Percentiles rank a stretch among this genome's conserved stretches.
Conservation (phyloP, 2,797 vertebrate species). For the Threskiornis aethiopicus region DNA sequence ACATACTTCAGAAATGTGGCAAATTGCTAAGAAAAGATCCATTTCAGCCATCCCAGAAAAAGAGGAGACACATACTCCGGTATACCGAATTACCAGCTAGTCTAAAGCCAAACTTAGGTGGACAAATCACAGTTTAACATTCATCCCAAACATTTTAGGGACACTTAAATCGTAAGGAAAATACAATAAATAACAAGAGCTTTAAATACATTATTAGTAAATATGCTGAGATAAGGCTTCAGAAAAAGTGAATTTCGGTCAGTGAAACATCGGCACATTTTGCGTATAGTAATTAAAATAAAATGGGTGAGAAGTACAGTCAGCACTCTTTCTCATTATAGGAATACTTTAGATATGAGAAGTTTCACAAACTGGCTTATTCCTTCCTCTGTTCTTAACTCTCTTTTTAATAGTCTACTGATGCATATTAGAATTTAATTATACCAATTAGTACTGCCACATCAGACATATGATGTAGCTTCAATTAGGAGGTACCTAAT, state of each 20-base stretch:
- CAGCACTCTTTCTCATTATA: background rate
- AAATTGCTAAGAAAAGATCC: background rate
- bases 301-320: background rate
- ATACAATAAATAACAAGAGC: background rate
- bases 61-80: rapidly evolving
- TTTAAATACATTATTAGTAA: background rate
- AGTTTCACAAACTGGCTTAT: conserved; percentile 49
- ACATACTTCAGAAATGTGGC: background rate
- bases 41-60: background rate
- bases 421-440: conserved; percentile 81
- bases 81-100: background rate
- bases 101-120: background rate
- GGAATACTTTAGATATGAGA: background rate
- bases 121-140: background rate
- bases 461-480: conserved; percentile 79
- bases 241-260: background rate
- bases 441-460: conserved; percentile 76
- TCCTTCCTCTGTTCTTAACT: conserved; percentile 53
- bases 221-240: background rate
- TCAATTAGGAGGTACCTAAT: conserved; percentile 79
- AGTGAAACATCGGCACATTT: background rate
- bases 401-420: conserved; percentile 66
- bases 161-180: background rate
- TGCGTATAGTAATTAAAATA: background rate
- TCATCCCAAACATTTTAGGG: background rate